Percentiles rank a stretch among this genome's conserved stretches.
Evolutionary conservation across 2,797 vertebrate species (phyloP).

Genomic region (Eidolon dupreanum): DNA sequence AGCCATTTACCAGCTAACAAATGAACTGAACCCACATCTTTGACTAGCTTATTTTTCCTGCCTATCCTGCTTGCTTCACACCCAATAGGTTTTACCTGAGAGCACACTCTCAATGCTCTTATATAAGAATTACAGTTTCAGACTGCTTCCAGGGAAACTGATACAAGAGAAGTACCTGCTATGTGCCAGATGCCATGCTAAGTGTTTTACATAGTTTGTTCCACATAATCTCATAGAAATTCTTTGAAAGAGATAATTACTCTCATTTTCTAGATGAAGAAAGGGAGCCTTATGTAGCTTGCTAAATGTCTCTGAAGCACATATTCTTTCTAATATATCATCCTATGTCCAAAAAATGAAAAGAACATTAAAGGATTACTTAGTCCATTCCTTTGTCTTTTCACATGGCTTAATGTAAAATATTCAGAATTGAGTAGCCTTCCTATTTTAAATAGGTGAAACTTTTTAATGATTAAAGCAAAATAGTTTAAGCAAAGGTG

Average conservation of each 20-base stretch:
- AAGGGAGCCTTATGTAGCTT: background rate
- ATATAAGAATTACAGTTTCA: background rate
- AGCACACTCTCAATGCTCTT: background rate
- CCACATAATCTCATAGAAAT: background rate
- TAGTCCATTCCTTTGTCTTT: background rate
- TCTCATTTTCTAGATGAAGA: background rate
- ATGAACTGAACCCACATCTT: background rate
- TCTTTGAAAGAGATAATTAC: background rate
- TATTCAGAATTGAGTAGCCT: background rate
- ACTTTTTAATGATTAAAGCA: slow-evolving; percentile 32
- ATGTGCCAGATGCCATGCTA: background rate
- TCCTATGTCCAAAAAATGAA: background rate
- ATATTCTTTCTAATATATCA: background rate
- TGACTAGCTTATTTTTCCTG: background rate
- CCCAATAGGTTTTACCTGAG: background rate
- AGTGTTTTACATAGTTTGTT: background rate
- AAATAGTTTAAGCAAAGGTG: background rate
- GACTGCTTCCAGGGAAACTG: background rate
- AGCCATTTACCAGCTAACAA: background rate
- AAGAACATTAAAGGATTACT: background rate
- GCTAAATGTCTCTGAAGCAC: background rate
- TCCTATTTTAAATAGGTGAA: background rate
- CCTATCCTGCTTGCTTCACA: background rate
- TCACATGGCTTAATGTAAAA: slow-evolving; percentile 19
- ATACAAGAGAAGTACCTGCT: background rate